Base-by-base conservation (phyloP, 2,888 invertebrate genomes). In the Ichneumon xanthorius region DNA sequence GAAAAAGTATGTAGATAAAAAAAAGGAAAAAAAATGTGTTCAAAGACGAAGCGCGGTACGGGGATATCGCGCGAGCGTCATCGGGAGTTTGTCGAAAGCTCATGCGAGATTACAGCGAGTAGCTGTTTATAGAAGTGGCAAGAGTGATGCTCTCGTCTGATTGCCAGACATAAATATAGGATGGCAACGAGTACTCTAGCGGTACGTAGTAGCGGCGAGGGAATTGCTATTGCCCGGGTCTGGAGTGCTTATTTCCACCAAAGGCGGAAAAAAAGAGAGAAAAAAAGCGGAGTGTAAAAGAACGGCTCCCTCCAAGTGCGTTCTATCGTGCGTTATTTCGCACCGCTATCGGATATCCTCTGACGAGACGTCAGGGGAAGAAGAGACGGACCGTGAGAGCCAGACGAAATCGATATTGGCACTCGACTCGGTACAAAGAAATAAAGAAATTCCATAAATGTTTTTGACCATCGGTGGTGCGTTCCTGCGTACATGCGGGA, bases 391-490 rank as follows among this genome's bases (percentile, higher is more conserved):
- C 50, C 61, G 61, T 53, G 55, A 79, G 73, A 82, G 77, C 82
- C 65, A 82, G 71, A 77, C 65, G 77, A 71, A 77, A 77, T 82
- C 26, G 80, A 84, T 71, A 80, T 80, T 76, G 61, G 70, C 77
- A 63, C 61, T 82, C 48, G 79, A 81, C 40, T 70, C 70, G 80
- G 67, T 76, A 61, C 45, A 63, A 50, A 45, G 14, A 63, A 63
- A 75, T 30, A 63, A 50, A 30, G 19, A 63, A 63, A 75, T 58
- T 16, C 58, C 19, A 72, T 58, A 58, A 72, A 58, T 16, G 33
- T 11, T 58, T 40, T 72, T 6, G 26, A 48, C 45, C 45, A 48
- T 16, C 45, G 45, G 45, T 16, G 16, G 4, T 48, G 45, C 16
- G 14, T 48, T 48, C 40, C 9, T 40, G 11, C 40, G 45, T 48